Evolutionary conservation across 2,888 invertebrate genomes (phyloP).

Genomic region (Acanthoscelides obtectus): DNA sequence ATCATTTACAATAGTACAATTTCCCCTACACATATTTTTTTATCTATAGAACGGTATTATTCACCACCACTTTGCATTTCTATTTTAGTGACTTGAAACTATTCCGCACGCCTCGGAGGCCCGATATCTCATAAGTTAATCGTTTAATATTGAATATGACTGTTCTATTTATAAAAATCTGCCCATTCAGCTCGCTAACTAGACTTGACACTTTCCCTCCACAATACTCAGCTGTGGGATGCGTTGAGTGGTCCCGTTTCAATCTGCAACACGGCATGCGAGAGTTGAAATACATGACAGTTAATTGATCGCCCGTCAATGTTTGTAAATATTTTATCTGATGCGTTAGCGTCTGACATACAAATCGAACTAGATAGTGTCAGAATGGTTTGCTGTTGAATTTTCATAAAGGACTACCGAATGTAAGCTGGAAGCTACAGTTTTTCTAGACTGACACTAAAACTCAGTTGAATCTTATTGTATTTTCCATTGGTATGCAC

Average conservation of each 20-base stretch:
- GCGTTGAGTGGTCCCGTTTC: not conserved
- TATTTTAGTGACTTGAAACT: not conserved
- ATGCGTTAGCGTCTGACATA: too few relatives aligned
- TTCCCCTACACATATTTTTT: not conserved
- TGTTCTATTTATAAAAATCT: not conserved
- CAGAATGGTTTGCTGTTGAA: too few relatives aligned
- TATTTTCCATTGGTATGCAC: too few relatives aligned
- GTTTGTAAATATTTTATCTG: too few relatives aligned
- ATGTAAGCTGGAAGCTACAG: too few relatives aligned
- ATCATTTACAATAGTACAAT: not conserved
- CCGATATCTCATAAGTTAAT: not conserved
- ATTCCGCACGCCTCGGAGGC: not conserved
- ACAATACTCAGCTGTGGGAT: not conserved
- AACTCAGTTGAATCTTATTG: too few relatives aligned
- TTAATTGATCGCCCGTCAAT: too few relatives aligned
- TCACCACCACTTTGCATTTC: not conserved
- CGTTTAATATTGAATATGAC: not conserved
- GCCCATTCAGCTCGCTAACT: not conserved
- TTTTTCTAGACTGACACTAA: too few relatives aligned
- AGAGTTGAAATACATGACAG: too few relatives aligned
- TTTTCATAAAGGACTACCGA: too few relatives aligned
- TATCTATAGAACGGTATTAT: not conserved
- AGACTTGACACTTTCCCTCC: not conserved
- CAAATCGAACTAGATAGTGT: too few relatives aligned
- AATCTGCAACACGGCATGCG: not conserved